Evolutionary conservation across 2,797 vertebrate genomes (phyloP), one percentile per base, ranked within the genome.

Genomic region (Tachyglossus aculeatus): DNA sequence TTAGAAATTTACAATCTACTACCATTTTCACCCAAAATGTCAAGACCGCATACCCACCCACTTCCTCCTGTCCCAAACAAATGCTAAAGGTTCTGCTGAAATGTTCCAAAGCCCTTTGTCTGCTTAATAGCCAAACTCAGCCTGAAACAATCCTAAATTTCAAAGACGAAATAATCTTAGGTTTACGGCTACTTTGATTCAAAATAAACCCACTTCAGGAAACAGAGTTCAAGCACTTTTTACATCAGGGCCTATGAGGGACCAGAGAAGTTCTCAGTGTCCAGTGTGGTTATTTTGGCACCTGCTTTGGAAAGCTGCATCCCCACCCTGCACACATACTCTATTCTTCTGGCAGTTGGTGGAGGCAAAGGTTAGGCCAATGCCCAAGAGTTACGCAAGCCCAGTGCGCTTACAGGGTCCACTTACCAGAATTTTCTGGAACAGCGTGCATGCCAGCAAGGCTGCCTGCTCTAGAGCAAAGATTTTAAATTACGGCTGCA

Each of bases 121-220:
- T 43, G 19, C 25, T 48, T 48, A 24, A 31, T 27, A 18, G 48
- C 31, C 12, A 40, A 8, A 8, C 16, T 62, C 29, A 67, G 55
- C 31, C 7, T 44, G 11, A 53, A 77, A 41, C 59, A 61, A 51
- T 27, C 62, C 13, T 57, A 66, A 51, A 12, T 9, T 47, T n/a
- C 76, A 76, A 69, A 67, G 9, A 44, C 77, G 48, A 39, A n/a
- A n/a, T n/a, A n/a, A n/a, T n/a, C n/a, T n/a, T n/a, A n/a, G n/a
- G n/a, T 29, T 50, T 39, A 33, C 29, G 43, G 39, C n/a, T 37
- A 51, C 24, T 44, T 37, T 33, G 45, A 38, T 7, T 61, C 57
- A 43, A 63, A 71, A 45, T 13, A 29, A 59, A 54, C 33, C 43
- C 37, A 38, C 71, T 73, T 76, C 58, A 48, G 37, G 40, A 24